Percentiles rank a stretch among this genome's conserved stretches.
phyloP scores from a whole-genome alignment of 2,797 vertebrate genomes.

The Scolopax bukidnonensis region DNA sequence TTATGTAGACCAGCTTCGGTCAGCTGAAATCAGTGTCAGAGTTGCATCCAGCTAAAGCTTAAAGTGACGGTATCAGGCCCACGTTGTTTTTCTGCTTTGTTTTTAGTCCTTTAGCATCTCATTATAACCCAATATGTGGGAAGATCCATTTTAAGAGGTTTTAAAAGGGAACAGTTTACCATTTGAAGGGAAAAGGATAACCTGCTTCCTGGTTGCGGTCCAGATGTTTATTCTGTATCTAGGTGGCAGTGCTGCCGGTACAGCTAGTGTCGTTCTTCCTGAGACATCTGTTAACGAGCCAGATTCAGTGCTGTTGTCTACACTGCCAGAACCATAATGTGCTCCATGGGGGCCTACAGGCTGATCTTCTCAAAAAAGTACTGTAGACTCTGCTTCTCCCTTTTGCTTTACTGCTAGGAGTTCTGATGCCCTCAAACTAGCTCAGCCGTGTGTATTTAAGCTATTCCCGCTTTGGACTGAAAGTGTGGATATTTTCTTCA shows the following conservation, averaged over 20 bases:
- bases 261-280: not conserved
- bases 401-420: not conserved
- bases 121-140: not conserved
- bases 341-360: not conserved
- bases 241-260: not conserved
- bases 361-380: not conserved
- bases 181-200: not conserved
- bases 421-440: not conserved
- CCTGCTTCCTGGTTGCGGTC: not conserved
- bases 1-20: not conserved
- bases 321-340: not conserved
- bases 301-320: not conserved
- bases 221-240: not conserved
- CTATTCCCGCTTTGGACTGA: not conserved
- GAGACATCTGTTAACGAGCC: not conserved
- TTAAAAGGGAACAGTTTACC: not conserved
- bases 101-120: not conserved
- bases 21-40: not conserved
- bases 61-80: not conserved
- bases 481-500: not conserved
- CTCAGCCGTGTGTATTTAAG: not conserved
- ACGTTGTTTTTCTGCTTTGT: not conserved
- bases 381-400: not conserved
- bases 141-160: not conserved
- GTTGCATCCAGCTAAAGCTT: not conserved